phyloP scores from a whole-genome alignment of 1,140 invertebrate genomes.

The Araneus ventricosus region DNA sequence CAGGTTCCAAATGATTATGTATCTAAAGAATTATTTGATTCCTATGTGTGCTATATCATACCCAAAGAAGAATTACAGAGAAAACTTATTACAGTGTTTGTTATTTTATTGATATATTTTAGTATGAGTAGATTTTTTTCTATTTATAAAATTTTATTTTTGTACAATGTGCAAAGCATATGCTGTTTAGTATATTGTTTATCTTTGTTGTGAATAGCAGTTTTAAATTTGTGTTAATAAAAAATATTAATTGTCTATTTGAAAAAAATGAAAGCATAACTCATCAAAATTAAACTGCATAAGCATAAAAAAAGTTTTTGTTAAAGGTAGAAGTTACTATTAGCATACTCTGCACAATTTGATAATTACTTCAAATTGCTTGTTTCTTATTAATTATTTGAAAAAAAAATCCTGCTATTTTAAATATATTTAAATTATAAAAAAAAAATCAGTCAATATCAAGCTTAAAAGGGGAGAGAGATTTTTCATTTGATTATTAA shows the following conservation, averaged over 20 bases:
- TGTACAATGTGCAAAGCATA: not conserved
- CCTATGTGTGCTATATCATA: slow-evolving; percentile 96
- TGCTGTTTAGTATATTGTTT: not conserved
- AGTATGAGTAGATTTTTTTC: not conserved
- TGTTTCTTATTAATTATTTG: too few species aligned
- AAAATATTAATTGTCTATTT: not conserved
- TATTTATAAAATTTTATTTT: not conserved
- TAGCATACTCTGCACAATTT: too few species aligned
- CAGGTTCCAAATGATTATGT: slow-evolving; percentile 87
- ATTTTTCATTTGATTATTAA: too few species aligned
- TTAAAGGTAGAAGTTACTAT: too few species aligned
- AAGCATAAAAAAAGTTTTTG: too few species aligned
- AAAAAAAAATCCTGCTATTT: too few species aligned
- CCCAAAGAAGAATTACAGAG: slow-evolving; percentile 88
- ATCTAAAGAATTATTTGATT: slow-evolving; percentile 95
- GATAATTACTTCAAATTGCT: too few species aligned
- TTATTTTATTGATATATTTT: not conserved
- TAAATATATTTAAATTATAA: too few species aligned
- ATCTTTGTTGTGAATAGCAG: not conserved
- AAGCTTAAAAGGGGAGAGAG: too few species aligned
- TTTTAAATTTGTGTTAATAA: not conserved
- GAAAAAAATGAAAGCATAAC: slow-evolving; percentile 83
- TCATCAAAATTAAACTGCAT: not conserved
- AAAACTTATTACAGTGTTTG: slow-evolving; percentile 59
- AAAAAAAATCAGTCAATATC: too few species aligned